A percentile compares a stretch with the other conserved stretches of the same genome.
These are phyloP conservation scores for Aphelenchoides bicaudatus DNA, from an alignment of 2,888 invertebrate species.

Conservation along the genomic window DNA sequence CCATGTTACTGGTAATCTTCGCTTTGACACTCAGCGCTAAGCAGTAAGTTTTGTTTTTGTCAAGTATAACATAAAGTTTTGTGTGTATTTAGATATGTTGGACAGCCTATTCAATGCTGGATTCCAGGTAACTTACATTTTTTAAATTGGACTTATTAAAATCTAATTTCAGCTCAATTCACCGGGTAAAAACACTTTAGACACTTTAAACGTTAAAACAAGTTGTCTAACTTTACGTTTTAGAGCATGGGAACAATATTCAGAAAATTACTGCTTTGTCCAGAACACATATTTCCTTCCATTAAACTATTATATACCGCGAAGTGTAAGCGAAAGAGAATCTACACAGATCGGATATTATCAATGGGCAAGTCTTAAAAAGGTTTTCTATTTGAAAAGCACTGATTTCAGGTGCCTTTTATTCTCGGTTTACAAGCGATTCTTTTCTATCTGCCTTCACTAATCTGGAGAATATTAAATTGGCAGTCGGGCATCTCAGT, in stretches of 20 bases:
- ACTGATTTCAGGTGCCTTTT: constrained; percentile 62
- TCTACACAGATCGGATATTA: constrained; percentile 47
- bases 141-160: not conserved
- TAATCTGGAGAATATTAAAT: constrained; percentile 64
- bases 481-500: constrained; percentile 61
- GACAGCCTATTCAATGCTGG: constrained; percentile 61
- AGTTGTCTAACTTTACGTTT: constrained; percentile 18
- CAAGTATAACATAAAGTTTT: constrained; percentile 12
- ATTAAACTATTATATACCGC: constrained; percentile 55
- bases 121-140: constrained; percentile 43
- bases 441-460: constrained; percentile 64
- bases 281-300: constrained; percentile 59
- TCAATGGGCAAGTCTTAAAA: not conserved
- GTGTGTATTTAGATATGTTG: constrained; percentile 49
- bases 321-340: constrained; percentile 44
- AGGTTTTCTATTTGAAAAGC: not conserved
- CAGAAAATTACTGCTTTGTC: constrained; percentile 61
- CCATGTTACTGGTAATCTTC: constrained; percentile 58
- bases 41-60: constrained; percentile 42
- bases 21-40: constrained; percentile 58
- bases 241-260: constrained; percentile 60
- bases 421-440: constrained; percentile 64
- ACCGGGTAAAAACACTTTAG: not conserved
- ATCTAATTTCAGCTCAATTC: not conserved
- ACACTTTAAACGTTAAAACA: not conserved